Conservation (phyloP, 2,113 vertebrate genomes). For the Oreotrochilus melanogaster region DNA sequence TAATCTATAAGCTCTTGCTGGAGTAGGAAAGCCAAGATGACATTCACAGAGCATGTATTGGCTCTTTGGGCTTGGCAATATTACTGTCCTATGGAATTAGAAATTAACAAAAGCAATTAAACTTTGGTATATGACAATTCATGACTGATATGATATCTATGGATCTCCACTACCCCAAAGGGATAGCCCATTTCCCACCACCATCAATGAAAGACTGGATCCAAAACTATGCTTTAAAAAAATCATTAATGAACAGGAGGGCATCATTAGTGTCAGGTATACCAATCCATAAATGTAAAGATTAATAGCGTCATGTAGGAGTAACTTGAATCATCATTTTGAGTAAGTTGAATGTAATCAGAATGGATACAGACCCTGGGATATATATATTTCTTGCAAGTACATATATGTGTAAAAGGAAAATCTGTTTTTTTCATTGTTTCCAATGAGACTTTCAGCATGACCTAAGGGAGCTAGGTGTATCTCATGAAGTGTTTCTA, state of each 20-base stretch:
- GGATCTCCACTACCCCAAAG: background rate
- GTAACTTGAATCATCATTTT: background rate
- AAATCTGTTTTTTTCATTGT: background rate
- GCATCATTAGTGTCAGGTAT: background rate
- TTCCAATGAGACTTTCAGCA: background rate
- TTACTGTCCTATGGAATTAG: background rate
- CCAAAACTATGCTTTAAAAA: background rate
- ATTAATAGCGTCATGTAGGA: background rate
- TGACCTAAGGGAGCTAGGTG: background rate
- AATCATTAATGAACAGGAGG: background rate
- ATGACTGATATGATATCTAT: background rate
- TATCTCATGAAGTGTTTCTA: background rate
- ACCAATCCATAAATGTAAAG: background rate
- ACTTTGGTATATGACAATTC: background rate
- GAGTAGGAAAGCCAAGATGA: background rate
- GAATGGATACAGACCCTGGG: background rate
- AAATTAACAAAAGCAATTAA: background rate
- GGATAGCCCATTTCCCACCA: background rate
- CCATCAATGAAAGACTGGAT: background rate
- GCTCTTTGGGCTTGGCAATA: background rate
- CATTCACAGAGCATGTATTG: rapidly evolving
- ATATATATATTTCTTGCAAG: background rate
- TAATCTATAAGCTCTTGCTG: background rate
- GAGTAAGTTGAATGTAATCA: background rate
- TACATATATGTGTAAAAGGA: background rate